These are phyloP conservation scores for Caenorhabditis panamensis DNA, from an alignment of 2,888 invertebrate species.

Conservation along the genomic window DNA sequence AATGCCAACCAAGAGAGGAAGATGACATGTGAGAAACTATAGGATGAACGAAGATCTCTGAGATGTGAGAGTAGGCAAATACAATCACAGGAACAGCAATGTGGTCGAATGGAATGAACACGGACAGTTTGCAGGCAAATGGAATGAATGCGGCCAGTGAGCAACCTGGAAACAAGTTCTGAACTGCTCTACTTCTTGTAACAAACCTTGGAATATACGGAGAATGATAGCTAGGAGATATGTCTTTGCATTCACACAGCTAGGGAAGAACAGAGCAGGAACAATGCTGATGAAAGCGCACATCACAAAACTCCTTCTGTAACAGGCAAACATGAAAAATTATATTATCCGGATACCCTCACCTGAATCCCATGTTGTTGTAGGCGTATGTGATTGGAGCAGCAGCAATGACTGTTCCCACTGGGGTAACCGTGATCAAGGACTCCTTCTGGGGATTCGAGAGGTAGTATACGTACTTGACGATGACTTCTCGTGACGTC, in stretches of 20 bases:
- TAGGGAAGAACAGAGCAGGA: conserved; percentile 65
- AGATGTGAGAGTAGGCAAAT: conserved; percentile 66
- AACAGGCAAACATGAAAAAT: neutral
- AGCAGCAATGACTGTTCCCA: conserved; percentile 64
- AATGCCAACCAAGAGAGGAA: conserved; percentile 69
- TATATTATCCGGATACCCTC: neutral
- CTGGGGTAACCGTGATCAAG: conserved; percentile 61
- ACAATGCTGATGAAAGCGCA: conserved; percentile 64
- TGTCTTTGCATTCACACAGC: conserved; percentile 63
- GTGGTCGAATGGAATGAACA: conserved; percentile 68
- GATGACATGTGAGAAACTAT: conserved; percentile 52
- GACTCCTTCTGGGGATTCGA: conserved; percentile 67
- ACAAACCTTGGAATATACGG: conserved; percentile 71
- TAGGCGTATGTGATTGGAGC: conserved; percentile 63
- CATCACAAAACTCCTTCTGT: conserved; percentile 66
- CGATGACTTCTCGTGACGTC: conserved; percentile 45
- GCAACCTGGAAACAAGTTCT: conserved; percentile 34
- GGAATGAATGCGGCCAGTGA: conserved; percentile 67
- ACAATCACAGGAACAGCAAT: conserved; percentile 65
- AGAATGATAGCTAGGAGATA: conserved; percentile 66
- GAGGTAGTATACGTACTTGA: conserved; percentile 64
- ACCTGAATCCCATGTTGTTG: conserved; percentile 66
- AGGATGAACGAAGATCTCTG: conserved; percentile 63
- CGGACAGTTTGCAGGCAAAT: conserved; percentile 65
- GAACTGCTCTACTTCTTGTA: neutral